Evolutionary conservation across 2,888 invertebrate genomes (phyloP).

Genomic region (Xestia ashworthii): DNA sequence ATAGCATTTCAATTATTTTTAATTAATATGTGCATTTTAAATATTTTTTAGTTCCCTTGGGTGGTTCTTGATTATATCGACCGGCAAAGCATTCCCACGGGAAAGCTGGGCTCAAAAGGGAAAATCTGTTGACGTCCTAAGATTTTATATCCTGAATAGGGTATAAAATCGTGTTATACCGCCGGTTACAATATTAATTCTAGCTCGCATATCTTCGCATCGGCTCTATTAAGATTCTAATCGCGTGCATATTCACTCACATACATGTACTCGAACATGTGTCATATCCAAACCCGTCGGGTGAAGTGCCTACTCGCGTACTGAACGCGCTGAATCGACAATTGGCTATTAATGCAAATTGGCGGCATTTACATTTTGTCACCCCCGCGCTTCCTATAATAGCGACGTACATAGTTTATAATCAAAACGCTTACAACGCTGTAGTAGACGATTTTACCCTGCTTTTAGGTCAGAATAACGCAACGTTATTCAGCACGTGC

Average conservation of each 20-base stretch:
- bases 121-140: conserved; percentile 31
- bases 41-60: conserved; percentile 21
- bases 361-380: conserved; percentile 76
- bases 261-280: conserved; percentile 82
- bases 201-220: conserved; percentile 71
- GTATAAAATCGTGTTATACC: conserved; percentile 49
- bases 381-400: conserved; percentile 67
- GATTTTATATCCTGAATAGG: conserved; percentile 56
- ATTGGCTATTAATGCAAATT: conserved; percentile 85
- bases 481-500: conserved; percentile 71
- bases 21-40: conserved; percentile 44
- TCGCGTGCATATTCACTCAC: conserved; percentile 73
- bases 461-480: conserved; percentile 80
- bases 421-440: conserved; percentile 73
- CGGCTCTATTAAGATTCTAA: conserved; percentile 74
- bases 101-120: conserved; percentile 25
- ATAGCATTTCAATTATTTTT: conserved; percentile 43
- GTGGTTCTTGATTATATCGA: conserved; percentile 18
- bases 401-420: conserved; percentile 57
- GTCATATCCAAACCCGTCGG: conserved; percentile 86
- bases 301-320: conserved; percentile 72
- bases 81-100: conserved; percentile 49
- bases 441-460: conserved; percentile 71
- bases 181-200: conserved; percentile 65
- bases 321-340: conserved; percentile 81